Base-by-base conservation (phyloP, 2,888 invertebrate genomes). In the Allygus modestus region DNA sequence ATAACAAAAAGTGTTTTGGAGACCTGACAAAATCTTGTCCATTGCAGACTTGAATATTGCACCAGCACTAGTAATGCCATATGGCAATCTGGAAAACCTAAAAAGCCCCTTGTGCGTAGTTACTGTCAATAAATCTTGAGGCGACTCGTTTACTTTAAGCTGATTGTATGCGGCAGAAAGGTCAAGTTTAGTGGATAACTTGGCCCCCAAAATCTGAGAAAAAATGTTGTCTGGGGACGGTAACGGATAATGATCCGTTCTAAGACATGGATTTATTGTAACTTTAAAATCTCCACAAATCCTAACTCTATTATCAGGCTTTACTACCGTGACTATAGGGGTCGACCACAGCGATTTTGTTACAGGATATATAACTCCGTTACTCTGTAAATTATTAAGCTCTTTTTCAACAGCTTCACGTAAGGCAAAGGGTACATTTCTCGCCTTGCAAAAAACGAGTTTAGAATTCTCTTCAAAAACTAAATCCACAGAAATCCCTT, bases 41-140 rank as follows among this genome's bases (percentile, higher is more conserved):
- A 84, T 88, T n/a, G 84, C 54, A 33, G 85, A 83, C 26, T 87
- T 87, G 85, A 88, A 88, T 5, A 86, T 81, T 85, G 87, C 87
- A 28, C 71, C 71, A 5, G 71, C 71, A 71, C 37, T 71, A 4
- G 71, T 71, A 20, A 71, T 71, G 15, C 71, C 71, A 33, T 17
- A 71, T 17, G 69, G 71, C 11, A 33, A 31, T n/a, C 37, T 9
- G 33, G 71, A 31, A 82, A 84, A 86, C 51, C 65, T 82, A 26
- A 82, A 86, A n/a, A 81, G 17, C 12, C 85, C 86, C 71, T 33
- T 71, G 37, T 71, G 71, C 1, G 71, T 71, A 15, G 23, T 69
- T n/a, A 71, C 33, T 17, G 71, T 71, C 37, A 71, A 33, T 31
- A 71, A 71, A 31, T 71, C 71, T 33, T 71, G 33, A 11, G 71